Conservation (phyloP, 2,797 vertebrate genomes). For the Chanos chanos region DNA sequence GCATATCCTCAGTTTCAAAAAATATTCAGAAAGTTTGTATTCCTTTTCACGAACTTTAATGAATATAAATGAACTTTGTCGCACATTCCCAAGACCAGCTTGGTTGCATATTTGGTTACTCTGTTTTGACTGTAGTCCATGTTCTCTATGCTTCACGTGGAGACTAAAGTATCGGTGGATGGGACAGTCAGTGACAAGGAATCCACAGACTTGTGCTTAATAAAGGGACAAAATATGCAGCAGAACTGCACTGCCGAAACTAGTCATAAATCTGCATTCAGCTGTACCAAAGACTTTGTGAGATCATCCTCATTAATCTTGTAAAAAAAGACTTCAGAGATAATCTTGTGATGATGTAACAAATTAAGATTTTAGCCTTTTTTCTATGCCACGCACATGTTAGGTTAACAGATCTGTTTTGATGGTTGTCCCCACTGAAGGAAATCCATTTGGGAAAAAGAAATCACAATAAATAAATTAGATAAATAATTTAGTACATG, state of each 20-base stretch:
- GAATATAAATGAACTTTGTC: background rate
- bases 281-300: background rate
- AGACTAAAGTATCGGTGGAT: background rate
- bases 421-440: too few relatives aligned
- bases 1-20: background rate
- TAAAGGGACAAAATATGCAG: conserved; percentile 22
- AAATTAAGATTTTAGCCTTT: too few relatives aligned
- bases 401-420: too few relatives aligned
- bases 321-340: background rate
- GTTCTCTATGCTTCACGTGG: conserved; percentile 6
- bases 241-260: conserved; percentile 10
- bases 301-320: background rate
- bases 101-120: conserved; percentile 16
- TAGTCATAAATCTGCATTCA: background rate
- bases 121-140: background rate
- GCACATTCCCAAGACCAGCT: conserved; percentile 3
- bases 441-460: background rate
- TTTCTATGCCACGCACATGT: too few relatives aligned
- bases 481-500: background rate
- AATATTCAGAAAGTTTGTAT: background rate
- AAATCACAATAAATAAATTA: background rate
- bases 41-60: background rate
- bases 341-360: too few relatives aligned
- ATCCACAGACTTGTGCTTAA: conserved; percentile 1
- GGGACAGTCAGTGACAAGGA: conserved; percentile 30